Evolutionary conservation across 2,797 vertebrate species (phyloP).

Genomic region (Pipistrellus kuhlii): DNA sequence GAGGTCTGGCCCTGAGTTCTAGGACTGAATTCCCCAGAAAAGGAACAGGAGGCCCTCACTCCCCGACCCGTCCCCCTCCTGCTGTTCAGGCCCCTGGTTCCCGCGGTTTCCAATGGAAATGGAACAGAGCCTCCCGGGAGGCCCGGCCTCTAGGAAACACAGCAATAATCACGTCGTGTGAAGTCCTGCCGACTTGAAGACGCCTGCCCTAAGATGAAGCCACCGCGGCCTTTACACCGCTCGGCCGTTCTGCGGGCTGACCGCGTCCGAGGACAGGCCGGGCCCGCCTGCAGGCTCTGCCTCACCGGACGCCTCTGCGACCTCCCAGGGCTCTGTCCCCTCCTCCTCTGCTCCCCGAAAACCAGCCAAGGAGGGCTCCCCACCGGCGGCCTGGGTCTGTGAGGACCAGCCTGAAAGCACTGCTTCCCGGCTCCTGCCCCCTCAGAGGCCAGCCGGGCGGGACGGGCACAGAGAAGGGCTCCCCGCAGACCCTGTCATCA

Average conservation of each 20-base stretch:
- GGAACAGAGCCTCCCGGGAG: neutral
- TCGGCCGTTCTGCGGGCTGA: neutral
- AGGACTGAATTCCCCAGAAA: neutral
- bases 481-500: neutral
- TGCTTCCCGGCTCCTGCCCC: no score
- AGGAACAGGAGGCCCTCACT: neutral
- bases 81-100: neutral
- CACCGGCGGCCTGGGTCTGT: neutral
- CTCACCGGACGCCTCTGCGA: neutral
- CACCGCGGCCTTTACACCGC: neutral
- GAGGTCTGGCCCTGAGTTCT: no score
- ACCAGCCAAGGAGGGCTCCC: neutral
- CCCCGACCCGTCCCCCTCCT: neutral
- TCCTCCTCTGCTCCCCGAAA: neutral
- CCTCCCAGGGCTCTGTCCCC: neutral
- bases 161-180: constrained; percentile 50
- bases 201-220: neutral
- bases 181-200: neutral
- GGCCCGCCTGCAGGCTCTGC: neutral
- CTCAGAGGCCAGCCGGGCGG: accelerated
- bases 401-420: neutral
- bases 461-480: no score
- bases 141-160: neutral
- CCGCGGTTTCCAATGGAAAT: constrained; percentile 12
- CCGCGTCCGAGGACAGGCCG: no score